These are phyloP conservation scores for Syngnathus rostellatus DNA, from an alignment of 2,797 vertebrate species.

Conservation along the genomic window DNA sequence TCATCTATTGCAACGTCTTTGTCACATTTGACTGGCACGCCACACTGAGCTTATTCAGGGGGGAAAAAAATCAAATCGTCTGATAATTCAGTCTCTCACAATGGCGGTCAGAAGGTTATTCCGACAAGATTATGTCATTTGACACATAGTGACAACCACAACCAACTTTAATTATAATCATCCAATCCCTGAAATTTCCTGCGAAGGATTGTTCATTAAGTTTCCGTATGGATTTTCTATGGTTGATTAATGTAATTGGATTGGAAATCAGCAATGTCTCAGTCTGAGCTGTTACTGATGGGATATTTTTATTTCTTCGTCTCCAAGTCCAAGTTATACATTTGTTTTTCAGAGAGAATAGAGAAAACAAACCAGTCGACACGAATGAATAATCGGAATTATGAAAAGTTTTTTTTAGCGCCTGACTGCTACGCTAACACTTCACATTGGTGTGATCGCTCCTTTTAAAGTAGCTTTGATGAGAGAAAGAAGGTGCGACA, in stretches of 20 bases:
- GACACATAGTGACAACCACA: constrained; percentile 52
- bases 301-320: constrained; percentile 14
- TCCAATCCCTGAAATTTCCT: constrained; percentile 59
- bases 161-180: constrained; percentile 64
- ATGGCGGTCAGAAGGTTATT: constrained; percentile 53
- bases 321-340: not conserved
- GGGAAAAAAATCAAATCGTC: constrained; percentile 13
- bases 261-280: constrained; percentile 61
- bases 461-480: constrained; percentile 41
- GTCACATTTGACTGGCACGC: not conserved
- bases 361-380: not conserved
- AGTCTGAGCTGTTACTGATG: constrained; percentile 33
- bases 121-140: constrained; percentile 65
- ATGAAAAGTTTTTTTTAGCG: constrained; percentile 42
- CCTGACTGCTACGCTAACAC: constrained; percentile 48
- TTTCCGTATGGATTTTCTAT: constrained; percentile 59
- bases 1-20: not conserved
- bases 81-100: constrained; percentile 47
- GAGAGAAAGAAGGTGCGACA: constrained; percentile 26
- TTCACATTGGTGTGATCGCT: constrained; percentile 51
- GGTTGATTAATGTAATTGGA: constrained; percentile 66
- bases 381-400: constrained; percentile 47
- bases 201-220: constrained; percentile 67
- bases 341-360: constrained; percentile 9
- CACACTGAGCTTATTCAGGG: not conserved